Percentiles rank a stretch among this genome's conserved stretches.
Evolutionary conservation across 2,888 invertebrate species (phyloP).

Genomic region (Gandaritis pyraliata): DNA sequence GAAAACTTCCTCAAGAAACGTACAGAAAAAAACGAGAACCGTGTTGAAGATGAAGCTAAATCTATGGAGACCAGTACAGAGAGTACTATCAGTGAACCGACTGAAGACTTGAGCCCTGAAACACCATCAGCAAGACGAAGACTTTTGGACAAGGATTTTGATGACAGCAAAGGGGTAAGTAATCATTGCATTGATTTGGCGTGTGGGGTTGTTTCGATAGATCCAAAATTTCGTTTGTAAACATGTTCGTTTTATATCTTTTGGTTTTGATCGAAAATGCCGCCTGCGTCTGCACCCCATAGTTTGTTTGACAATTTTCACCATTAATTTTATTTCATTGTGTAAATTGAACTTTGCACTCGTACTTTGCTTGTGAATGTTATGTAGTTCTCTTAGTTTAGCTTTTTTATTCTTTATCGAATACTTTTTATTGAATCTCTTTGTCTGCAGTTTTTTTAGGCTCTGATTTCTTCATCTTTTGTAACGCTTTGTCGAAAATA

Average conservation of each 20-base stretch:
- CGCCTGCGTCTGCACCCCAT: conserved; percentile 13
- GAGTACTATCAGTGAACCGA: conserved; percentile 72
- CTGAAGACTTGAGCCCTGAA: conserved; percentile 73
- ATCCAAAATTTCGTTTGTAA: conserved; percentile 11
- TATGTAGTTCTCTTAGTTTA: neutral
- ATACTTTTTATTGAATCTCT: neutral
- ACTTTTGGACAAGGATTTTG: conserved; percentile 68
- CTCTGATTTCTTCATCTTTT: neutral
- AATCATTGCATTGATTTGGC: conserved; percentile 16
- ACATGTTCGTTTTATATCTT: neutral
- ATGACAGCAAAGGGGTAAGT: conserved; percentile 76
- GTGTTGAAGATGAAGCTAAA: conserved; percentile 61
- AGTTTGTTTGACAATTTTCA: conserved; percentile 3
- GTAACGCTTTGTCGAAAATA: too few relatives aligned
- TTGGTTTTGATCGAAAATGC: conserved; percentile 16
- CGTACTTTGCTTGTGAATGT: conserved; percentile 9
- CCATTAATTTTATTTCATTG: neutral
- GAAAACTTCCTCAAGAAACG: conserved; percentile 77
- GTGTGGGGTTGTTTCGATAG: conserved; percentile 16
- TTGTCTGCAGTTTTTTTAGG: neutral
- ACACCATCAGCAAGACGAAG: conserved; percentile 70
- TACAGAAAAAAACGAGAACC: conserved; percentile 58
- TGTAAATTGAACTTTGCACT: conserved; percentile 3
- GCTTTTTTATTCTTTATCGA: neutral
- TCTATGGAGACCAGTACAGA: conserved; percentile 80